Percentiles rank a stretch among this genome's conserved stretches.
These are phyloP conservation scores for Phaethornis superciliosus DNA, from an alignment of 2,113 vertebrate genomes.

Conservation along the genomic window DNA sequence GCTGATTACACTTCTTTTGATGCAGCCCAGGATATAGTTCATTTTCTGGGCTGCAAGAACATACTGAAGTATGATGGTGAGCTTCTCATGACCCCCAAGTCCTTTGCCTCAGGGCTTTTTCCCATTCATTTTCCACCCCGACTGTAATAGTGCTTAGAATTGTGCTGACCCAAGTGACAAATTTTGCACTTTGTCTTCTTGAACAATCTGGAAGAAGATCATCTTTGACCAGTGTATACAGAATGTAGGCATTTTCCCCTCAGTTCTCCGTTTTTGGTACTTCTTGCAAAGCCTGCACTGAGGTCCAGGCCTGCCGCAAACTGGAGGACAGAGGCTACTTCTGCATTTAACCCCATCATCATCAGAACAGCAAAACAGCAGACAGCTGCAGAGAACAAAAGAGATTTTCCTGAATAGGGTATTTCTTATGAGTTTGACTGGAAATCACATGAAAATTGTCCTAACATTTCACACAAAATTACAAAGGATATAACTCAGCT, in stretches of 20 bases:
- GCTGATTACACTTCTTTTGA: too few relatives aligned
- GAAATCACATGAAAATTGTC: accelerated
- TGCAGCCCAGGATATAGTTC: too few relatives aligned
- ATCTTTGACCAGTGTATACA: not conserved
- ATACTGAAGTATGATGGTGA: too few relatives aligned
- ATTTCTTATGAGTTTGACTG: not conserved
- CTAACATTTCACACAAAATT: not conserved
- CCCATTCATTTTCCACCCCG: too few relatives aligned
- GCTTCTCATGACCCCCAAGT: too few relatives aligned
- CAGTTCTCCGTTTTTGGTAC: not conserved
- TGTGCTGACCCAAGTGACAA: too few relatives aligned
- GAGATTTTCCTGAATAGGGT: not conserved
- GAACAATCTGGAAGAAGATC: not conserved
- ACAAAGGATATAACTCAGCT: not conserved
- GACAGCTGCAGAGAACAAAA: not conserved
- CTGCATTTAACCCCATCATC: not conserved
- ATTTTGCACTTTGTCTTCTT: too few relatives aligned
- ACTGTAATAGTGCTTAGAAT: too few relatives aligned
- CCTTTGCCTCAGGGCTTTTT: too few relatives aligned
- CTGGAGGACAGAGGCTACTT: not conserved
- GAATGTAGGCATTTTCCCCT: not conserved
- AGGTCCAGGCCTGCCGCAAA: not conserved
- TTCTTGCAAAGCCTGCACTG: not conserved
- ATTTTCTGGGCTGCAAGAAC: too few relatives aligned
- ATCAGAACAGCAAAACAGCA: not conserved